Conservation (phyloP, 2,113 vertebrate genomes). For the Hymenochirus boettgeri region DNA sequence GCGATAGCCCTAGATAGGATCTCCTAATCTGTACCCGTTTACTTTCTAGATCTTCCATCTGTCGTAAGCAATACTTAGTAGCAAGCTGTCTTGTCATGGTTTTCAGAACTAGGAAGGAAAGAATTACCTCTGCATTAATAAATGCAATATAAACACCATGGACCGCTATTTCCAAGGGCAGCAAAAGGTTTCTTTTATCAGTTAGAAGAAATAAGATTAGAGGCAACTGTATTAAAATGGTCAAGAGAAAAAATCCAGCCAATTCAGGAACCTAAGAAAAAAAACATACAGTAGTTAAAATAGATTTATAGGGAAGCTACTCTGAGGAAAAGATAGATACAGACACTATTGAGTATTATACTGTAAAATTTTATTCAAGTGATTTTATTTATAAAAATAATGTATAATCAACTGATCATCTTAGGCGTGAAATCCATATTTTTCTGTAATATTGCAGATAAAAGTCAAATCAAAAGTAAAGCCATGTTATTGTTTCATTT, state of each 20-base stretch:
- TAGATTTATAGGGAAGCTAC: too few species aligned
- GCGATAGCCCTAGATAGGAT: neutral
- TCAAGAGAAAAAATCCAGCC: constrained; percentile 78
- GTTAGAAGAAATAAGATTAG: constrained; percentile 76
- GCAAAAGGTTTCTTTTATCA: constrained; percentile 58
- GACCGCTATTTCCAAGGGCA: constrained; percentile 68
- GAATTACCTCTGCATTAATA: constrained; percentile 57
- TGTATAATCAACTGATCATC: too few species aligned
- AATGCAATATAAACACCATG: constrained; percentile 68
- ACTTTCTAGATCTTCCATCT: constrained; percentile 49
- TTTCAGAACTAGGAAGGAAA: constrained; percentile 63
- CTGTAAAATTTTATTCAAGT: too few species aligned
- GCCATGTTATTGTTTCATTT: too few species aligned
- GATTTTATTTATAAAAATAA: too few species aligned
- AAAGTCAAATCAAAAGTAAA: too few species aligned
- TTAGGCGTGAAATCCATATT: too few species aligned
- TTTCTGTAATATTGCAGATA: too few species aligned
- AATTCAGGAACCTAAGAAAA: constrained; percentile 81
- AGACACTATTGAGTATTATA: too few species aligned
- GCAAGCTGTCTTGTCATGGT: constrained; percentile 68
- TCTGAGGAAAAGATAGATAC: too few species aligned
- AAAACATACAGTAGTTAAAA: too few species aligned
- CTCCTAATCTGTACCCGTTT: neutral
- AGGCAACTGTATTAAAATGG: constrained; percentile 74
- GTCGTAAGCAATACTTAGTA: constrained; percentile 66